These are phyloP conservation scores for Listronotus oregonensis DNA, from an alignment of 1,140 invertebrate genomes.

Conservation along the genomic window DNA sequence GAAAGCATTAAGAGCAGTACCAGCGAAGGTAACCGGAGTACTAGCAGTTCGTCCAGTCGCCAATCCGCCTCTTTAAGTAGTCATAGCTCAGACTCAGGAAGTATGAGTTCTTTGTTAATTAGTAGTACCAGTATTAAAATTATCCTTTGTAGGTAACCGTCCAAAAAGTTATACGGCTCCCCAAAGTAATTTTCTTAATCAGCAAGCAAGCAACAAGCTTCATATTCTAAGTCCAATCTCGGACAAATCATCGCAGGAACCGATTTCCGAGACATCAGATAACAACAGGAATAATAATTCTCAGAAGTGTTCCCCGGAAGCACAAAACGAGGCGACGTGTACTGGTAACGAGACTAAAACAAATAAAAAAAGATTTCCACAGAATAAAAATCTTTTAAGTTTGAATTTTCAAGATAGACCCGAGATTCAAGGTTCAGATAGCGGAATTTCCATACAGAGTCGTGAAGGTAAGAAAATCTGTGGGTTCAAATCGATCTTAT, in stretches of 20 bases:
- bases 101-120: slow-evolving; percentile 45
- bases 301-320: slow-evolving; percentile 69
- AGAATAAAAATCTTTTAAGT: slow-evolving; percentile 78
- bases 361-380: slow-evolving; percentile 67
- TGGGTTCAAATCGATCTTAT: too few species aligned
- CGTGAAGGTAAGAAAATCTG: slow-evolving; percentile 60
- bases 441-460: slow-evolving; percentile 83
- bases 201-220: slow-evolving; percentile 70
- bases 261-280: slow-evolving; percentile 76
- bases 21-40: slow-evolving; percentile 80
- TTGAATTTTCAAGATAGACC: slow-evolving; percentile 67
- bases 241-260: slow-evolving; percentile 87
- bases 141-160: slow-evolving; percentile 43
- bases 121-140: not conserved
- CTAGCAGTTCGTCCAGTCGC: slow-evolving; percentile 77
- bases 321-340: slow-evolving; percentile 55
- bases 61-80: slow-evolving; percentile 80
- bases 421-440: slow-evolving; percentile 82
- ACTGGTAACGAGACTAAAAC: slow-evolving; percentile 58
- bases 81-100: slow-evolving; percentile 79
- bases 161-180: slow-evolving; percentile 61
- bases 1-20: slow-evolving; percentile 81
- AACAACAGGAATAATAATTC: slow-evolving; percentile 79
- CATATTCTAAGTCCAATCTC: slow-evolving; percentile 88
- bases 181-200: slow-evolving; percentile 65